A percentile compares a stretch with the other conserved stretches of the same genome.
These are phyloP conservation scores for Zaprionus nigranus DNA, from an alignment of 1,140 invertebrate species.

Conservation along the genomic window DNA sequence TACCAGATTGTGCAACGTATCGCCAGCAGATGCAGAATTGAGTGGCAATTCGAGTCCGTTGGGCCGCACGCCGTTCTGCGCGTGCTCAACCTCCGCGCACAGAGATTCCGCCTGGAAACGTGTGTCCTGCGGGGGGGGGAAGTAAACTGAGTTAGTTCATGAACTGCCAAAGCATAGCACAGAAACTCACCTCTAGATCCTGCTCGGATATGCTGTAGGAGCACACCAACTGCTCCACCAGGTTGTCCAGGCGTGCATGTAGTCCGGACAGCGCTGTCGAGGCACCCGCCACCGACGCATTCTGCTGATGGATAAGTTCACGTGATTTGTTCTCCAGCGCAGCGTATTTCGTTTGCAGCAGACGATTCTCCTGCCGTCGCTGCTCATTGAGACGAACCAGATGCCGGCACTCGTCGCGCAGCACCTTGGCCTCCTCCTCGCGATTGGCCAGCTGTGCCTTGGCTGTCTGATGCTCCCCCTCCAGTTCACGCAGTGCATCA, in stretches of 20 bases:
- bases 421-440: slow-evolving; percentile 87
- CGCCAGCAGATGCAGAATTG: slow-evolving; percentile 42
- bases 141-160: background rate
- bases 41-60: slow-evolving; percentile 71
- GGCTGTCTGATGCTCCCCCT: slow-evolving; percentile 87
- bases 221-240: slow-evolving; percentile 89
- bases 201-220: slow-evolving; percentile 91
- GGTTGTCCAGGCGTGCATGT: slow-evolving; percentile 88
- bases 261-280: slow-evolving; percentile 90
- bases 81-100: slow-evolving; percentile 88
- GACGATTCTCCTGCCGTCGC: slow-evolving; percentile 89
- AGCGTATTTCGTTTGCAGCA: slow-evolving; percentile 87
- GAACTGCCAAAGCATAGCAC: fast-evolving
- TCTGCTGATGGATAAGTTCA: slow-evolving; percentile 89
- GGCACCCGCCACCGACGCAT: slow-evolving; percentile 89
- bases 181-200: slow-evolving; percentile 88
- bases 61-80: slow-evolving; percentile 82
- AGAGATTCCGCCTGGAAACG: slow-evolving; percentile 91
- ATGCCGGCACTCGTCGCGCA: slow-evolving; percentile 91
- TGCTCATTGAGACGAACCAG: slow-evolving; percentile 92
- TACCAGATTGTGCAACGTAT: slow-evolving; percentile 63
- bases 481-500: slow-evolving; percentile 90
- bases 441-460: slow-evolving; percentile 86
- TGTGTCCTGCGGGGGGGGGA: slow-evolving; percentile 86
- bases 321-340: slow-evolving; percentile 87